Evolutionary conservation across 2,888 invertebrate genomes (phyloP), one percentile per base, ranked within the genome.

Genomic region (Aporophyla nigra): DNA sequence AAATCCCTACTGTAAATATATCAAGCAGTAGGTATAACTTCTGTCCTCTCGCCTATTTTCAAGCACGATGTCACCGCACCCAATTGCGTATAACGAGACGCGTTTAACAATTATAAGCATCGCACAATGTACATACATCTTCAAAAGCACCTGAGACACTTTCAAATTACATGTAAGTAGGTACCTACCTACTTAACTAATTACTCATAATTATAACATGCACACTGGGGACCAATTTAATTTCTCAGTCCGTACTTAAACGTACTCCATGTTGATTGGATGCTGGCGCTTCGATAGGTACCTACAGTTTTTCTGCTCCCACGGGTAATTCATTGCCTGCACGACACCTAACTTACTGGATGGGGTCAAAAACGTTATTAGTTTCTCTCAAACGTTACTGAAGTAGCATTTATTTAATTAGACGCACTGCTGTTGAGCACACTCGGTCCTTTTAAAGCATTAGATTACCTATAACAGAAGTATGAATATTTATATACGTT

Each of bases 281-380:
- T 85, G 85, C 79, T 78, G 70, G 63, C 54, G 61, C 53, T 73
- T 40, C 79, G 67, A 70, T 72, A 63, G 12, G 67, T 63, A 70
- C 65, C 73, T 72, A 58, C 71, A 76, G 63, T 83, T 86, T 88
- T 88, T 86, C 83, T 78, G 51, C 58, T 84, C 80, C 80, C 88
- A 62, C 69, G 79, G 82, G 87, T 84, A 86, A 89, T 88, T 84
- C 78, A 87, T 85, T 86, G 80, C 81, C 84, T 84, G 71, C 82
- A 76, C 82, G 85, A 86, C 85, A 86, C 80, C 77, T 81, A 84
- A 89, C 87, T 89, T 88, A 87, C 82, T 84, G 76, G 76, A 84
- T 54, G 84, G 86, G 87, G 85, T 85, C 86, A 86, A 87, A 86
- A 81, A 83, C 77, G 74, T 85, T 89, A 90, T 90, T 87, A 87